phyloP scores from a whole-genome alignment of 2,797 vertebrate species.

The Etheostoma perlongum region DNA sequence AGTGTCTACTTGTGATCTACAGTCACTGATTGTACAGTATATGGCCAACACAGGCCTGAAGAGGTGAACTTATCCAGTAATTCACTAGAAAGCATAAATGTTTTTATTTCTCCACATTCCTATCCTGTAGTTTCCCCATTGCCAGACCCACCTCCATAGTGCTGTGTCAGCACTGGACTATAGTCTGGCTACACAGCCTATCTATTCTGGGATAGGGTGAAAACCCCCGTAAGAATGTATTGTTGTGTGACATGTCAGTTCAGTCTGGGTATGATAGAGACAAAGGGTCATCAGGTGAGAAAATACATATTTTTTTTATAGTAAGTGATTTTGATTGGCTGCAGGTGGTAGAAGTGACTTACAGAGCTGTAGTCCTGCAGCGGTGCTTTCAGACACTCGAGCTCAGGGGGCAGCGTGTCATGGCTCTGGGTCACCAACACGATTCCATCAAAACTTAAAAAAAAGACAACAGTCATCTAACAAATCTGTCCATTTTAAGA shows the following conservation, averaged over 20 bases:
- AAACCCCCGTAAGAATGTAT: background rate
- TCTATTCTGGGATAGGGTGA: no score
- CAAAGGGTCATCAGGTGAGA: background rate
- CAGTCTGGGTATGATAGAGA: background rate
- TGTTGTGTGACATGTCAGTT: background rate
- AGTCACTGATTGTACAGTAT: background rate
- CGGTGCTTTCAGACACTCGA: conserved; percentile 78
- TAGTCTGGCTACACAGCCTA: no score
- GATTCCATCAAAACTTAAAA: conserved; percentile 83
- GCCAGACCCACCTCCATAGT: no score
- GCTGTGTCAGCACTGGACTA: no score
- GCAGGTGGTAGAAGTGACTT: conserved; percentile 38
- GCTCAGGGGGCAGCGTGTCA: conserved; percentile 76
- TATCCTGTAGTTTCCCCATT: no score
- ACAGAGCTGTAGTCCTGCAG: conserved; percentile 85
- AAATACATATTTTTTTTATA: background rate
- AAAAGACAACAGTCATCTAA: conserved; percentile 3
- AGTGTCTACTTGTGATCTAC: background rate
- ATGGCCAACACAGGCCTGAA: no score
- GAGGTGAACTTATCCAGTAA: background rate
- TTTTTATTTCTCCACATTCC: background rate
- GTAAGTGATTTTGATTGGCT: background rate
- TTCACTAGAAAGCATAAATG: background rate
- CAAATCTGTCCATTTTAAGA: background rate
- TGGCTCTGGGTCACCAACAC: conserved; percentile 80